Evolutionary conservation across 1,140 invertebrate genomes (phyloP), one percentile per base, ranked within the genome.

Genomic region (Neodiprion fabricii): DNA sequence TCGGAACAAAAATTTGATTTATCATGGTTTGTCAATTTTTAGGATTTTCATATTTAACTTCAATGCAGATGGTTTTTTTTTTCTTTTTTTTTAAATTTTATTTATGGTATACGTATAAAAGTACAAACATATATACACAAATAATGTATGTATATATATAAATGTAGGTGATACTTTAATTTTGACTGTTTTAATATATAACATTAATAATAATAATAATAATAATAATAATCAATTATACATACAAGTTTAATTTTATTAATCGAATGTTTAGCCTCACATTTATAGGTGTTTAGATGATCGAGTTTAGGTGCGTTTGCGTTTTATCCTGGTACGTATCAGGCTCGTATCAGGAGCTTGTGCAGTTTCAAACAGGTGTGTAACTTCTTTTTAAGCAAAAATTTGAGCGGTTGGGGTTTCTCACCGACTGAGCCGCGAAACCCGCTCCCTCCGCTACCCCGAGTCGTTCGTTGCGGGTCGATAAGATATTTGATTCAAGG

Each of bases 371-470:
- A 61, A 17, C n/a, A 61, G 28, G 11, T 9, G n/a, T 17, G 28
- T 40, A 40, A 40, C 28, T 40, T 40, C 28, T 40, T 40, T 40
- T 40, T 40, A 40, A 61, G 53, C 11, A 61, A 61, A 61, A 61
- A 61, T 14, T 61, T 17, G 53, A 61, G 53, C 53, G 53, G 53
- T 61, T 61, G 53, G 53, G 53, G 53, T 61, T 61, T 61, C 28
- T 40, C 53, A 61, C 53, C 53, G 53, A 61, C 53, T 9, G 53
- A 61, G 53, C 53, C 53, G 53, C 53, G 53, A 61, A 17, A 61
- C 53, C 53, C 53, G 53, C 53, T 61, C 53, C 53, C 53, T 61
- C 53, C 53, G 53, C 53, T 9, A 61, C 53, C 53, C 53, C 53
- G 53, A 61, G 53, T 61, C 53, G 0, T 14, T 40, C 28, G 5